Conservation (phyloP, 2,797 vertebrate genomes). For the Danionella dracula region DNA sequence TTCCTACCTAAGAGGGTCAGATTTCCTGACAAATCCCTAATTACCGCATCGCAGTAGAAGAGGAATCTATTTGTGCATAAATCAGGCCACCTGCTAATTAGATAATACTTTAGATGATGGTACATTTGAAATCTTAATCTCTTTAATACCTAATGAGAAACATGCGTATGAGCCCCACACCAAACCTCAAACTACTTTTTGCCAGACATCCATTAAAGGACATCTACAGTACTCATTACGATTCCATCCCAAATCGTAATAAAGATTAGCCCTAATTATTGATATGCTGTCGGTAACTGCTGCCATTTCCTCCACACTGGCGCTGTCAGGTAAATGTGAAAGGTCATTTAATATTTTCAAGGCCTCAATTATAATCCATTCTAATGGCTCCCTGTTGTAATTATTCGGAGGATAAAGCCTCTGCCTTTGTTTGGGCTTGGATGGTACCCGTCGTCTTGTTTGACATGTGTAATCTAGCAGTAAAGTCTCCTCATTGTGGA, state of each 20-base stretch:
- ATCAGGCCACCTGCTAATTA: conserved; percentile 80
- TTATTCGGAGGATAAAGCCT: conserved; percentile 75
- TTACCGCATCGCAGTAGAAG: conserved; percentile 86
- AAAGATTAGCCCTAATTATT: conserved; percentile 78
- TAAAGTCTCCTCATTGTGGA: conserved; percentile 69
- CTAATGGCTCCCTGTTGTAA: conserved; percentile 79
- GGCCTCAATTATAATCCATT: conserved; percentile 81
- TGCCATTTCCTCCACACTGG: conserved; percentile 65
- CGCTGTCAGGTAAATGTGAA: conserved; percentile 81
- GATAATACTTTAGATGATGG: conserved; percentile 90
- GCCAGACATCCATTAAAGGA: conserved; percentile 77
- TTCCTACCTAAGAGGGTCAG: conserved; percentile 98
- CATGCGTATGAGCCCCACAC: conserved; percentile 40
- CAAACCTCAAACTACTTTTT: conserved; percentile 64
- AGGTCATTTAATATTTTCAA: conserved; percentile 84
- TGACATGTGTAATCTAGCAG: conserved; percentile 68
- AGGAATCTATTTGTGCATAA: conserved; percentile 95
- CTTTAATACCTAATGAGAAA: conserved; percentile 84
- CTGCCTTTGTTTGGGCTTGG: conserved; percentile 72
- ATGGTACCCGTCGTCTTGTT: conserved; percentile 68
- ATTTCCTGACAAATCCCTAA: conserved; percentile 99
- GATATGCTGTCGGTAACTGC: conserved; percentile 76
- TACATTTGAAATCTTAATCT: conserved; percentile 93
- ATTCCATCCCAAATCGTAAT: conserved; percentile 79
- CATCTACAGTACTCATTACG: conserved; percentile 66